Percentiles rank a stretch among this genome's conserved stretches.
These are phyloP conservation scores for Cylloceria caligata DNA, from an alignment of 2,888 invertebrate species.

Conservation along the genomic window DNA sequence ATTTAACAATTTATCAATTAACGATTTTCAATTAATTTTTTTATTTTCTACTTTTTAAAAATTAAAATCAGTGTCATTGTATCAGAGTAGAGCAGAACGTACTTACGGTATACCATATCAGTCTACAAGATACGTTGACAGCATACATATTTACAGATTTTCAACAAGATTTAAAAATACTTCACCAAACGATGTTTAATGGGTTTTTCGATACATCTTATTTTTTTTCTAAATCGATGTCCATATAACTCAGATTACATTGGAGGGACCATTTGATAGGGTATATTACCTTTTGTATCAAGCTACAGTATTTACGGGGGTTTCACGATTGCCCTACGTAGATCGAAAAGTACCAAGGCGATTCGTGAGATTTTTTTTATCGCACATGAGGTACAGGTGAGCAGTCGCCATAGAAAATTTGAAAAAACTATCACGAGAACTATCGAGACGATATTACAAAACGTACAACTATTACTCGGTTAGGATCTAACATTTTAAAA, in stretches of 20 bases:
- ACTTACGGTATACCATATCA: no score
- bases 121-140: no score
- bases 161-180: background rate
- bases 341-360: no score
- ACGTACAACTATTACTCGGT: background rate
- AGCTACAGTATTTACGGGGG: no score
- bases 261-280: no score
- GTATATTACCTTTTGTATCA: no score
- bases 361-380: background rate
- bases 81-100: no score
- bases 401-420: background rate
- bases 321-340: no score
- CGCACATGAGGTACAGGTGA: background rate
- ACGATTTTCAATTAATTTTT: no score
- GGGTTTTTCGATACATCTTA: background rate
- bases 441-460: conserved; percentile 4
- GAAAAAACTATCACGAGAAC: background rate
- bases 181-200: background rate
- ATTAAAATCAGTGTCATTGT: no score
- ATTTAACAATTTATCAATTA: no score
- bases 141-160: background rate
- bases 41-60: no score
- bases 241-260: background rate
- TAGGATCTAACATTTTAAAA: conserved; percentile 31
- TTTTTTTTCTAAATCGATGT: background rate